phyloP scores from a whole-genome alignment of 1,140 invertebrate genomes.

The Anadara kagoshimensis region DNA sequence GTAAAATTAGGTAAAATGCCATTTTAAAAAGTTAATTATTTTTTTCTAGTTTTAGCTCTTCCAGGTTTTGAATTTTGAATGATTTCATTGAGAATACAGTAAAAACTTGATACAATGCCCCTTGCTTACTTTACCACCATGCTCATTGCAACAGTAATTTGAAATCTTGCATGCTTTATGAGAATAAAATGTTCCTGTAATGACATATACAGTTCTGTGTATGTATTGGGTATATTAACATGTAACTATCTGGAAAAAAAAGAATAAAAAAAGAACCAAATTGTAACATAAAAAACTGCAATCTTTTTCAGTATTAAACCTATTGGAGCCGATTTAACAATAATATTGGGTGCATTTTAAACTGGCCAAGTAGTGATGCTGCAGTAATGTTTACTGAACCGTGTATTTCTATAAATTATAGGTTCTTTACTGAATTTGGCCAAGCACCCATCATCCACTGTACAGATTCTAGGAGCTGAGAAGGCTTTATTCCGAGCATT shows the following conservation, averaged over 20 bases:
- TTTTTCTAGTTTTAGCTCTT: too few species aligned
- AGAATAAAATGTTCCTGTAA: too few species aligned
- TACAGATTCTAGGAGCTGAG: constrained; percentile 98
- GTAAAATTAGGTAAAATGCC: too few species aligned
- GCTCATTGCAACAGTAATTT: background rate
- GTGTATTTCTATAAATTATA: constrained; percentile 45
- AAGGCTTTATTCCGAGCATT: constrained; percentile 98
- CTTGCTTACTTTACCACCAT: background rate
- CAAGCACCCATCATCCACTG: constrained; percentile 98
- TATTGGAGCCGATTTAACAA: too few species aligned
- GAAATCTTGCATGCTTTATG: too few species aligned
- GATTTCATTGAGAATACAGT: too few species aligned
- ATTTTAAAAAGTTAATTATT: too few species aligned
- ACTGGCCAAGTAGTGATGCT: constrained; percentile 25
- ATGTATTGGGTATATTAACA: too few species aligned
- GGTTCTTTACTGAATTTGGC: constrained; percentile 96
- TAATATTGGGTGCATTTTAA: background rate
- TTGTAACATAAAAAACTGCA: background rate
- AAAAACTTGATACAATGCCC: too few species aligned
- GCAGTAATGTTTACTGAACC: background rate
- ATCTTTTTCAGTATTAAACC: background rate
- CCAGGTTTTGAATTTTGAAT: too few species aligned
- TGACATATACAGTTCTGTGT: too few species aligned
- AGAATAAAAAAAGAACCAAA: background rate
- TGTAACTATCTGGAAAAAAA: too few species aligned